A percentile compares a stretch with the other conserved stretches of the same genome.
Evolutionary conservation across 2,797 vertebrate species (phyloP).

Genomic region (Tinamus major): DNA sequence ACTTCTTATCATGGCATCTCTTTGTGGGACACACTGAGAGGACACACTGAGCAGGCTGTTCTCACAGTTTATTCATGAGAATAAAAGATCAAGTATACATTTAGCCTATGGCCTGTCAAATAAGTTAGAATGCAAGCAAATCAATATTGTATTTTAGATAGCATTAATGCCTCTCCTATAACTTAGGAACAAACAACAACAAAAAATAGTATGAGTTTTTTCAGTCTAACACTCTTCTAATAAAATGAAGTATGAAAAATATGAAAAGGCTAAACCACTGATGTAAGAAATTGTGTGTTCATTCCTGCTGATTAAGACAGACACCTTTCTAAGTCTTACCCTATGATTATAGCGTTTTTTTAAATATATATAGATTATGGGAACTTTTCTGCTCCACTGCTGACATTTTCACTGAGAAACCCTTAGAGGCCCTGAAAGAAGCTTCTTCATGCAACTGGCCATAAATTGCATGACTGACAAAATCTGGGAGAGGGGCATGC

Average conservation of each 20-base stretch:
- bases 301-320: not conserved
- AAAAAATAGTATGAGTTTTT: not conserved
- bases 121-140: not conserved
- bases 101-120: not conserved
- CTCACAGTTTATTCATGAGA: not conserved
- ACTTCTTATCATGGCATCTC: not conserved
- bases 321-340: not conserved
- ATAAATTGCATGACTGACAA: not conserved
- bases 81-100: not conserved
- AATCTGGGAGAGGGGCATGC: not conserved
- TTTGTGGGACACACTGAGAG: not conserved
- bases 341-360: not conserved
- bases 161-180: not conserved
- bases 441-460: not conserved
- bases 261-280: not conserved
- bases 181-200: not conserved
- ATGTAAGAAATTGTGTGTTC: not conserved
- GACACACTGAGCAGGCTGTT: not conserved
- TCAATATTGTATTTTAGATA: not conserved
- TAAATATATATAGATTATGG: too few relatives aligned
- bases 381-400: not conserved
- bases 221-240: not conserved
- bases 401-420: slow-evolving; percentile 20
- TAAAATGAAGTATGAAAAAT: not conserved
- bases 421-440: not conserved